Percentiles rank a stretch among this genome's conserved stretches.
Conservation (phyloP, 2,113 vertebrate species). For the Hymenochirus boettgeri region DNA sequence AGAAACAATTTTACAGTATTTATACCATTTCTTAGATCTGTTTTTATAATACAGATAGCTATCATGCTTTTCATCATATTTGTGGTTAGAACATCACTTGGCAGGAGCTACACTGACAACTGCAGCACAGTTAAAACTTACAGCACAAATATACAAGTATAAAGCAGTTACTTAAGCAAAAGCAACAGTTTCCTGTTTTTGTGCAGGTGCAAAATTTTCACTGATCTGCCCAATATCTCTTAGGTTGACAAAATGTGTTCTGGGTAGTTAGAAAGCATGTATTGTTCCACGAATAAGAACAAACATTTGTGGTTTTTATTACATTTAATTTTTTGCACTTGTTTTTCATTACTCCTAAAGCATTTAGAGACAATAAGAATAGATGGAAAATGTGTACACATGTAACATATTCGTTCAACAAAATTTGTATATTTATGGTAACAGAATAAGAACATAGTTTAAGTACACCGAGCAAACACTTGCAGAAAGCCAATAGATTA, state of each 20-base stretch:
- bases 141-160: neutral
- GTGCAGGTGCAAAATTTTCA: constrained; percentile 17
- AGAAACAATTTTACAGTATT: no score
- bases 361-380: no score
- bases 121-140: neutral
- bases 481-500: no score
- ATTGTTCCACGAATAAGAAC: neutral
- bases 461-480: no score
- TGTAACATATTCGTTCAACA: no score
- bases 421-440: no score
- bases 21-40: no score
- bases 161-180: neutral
- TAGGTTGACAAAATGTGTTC: constrained; percentile 6
- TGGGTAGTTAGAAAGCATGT: constrained; percentile 9
- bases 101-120: neutral
- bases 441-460: no score
- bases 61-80: neutral
- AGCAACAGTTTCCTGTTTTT: constrained; percentile 30
- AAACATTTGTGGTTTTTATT: neutral
- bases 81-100: neutral
- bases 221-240: constrained; percentile 19
- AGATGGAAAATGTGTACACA: no score
- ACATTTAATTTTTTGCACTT: neutral
- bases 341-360: no score
- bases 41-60: neutral